Evolutionary conservation across 2,797 vertebrate genomes (phyloP), one percentile per base, ranked within the genome.

Genomic region (Aeoliscus strigatus): DNA sequence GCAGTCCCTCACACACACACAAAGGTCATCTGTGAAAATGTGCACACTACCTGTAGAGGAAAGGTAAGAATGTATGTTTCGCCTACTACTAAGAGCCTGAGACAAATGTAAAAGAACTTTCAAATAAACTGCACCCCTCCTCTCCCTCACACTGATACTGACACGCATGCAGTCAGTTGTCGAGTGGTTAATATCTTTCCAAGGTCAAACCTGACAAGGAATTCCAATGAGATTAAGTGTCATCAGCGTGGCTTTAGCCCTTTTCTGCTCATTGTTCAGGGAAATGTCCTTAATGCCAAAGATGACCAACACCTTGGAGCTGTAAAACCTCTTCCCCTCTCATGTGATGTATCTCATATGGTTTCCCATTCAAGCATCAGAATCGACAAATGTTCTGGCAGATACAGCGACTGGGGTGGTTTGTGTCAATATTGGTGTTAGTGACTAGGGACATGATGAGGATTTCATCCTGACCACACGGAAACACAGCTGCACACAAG

Each of bases 141-240:
- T 17, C 52, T 31, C 34, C 17, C 32, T 17, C 18, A 39, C 41
- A 37, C 45, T n/a, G n/a, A 48, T 27, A 49, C 48, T 29, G 32
- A 18, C 38, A 36, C 38, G 37, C 40, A 27, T 48, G 60, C 32
- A 66, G 73, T 80, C 76, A 83, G 69, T 82, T 80, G 59, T 75
- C 45, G 59, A 77, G 79, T 63, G 75, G 67, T 62, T 86, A 83
- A 75, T 76, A 84, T 79, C 54, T 70, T 55, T 73, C 78, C 84
- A 80, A 85, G 81, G 78, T 86, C 86, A 86, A 66, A 67, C 71
- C 83, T 81, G 85, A 87, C 77, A 67, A 70, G 75, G 78, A 81
- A 84, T 84, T 86, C 79, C 86, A 89, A 88, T 86, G 80, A 90
- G 86, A 88, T 90, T 85, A 90, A 85, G 82, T 81, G 74, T 86